Evolutionary conservation across 2,888 invertebrate genomes (phyloP).

Genomic region (Rapana venosa): DNA sequence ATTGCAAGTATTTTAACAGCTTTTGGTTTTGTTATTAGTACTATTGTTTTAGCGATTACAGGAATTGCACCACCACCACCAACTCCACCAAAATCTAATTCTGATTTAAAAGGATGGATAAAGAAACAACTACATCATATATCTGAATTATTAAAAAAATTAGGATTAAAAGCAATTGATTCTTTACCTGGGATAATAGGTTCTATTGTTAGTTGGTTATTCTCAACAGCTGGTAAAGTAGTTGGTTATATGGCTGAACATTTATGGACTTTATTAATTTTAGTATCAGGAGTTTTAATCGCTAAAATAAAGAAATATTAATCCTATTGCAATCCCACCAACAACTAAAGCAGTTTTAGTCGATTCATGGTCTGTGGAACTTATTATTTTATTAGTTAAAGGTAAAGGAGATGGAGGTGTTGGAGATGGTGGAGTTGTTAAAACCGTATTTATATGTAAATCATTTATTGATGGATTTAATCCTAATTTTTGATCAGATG

Average conservation of each 20-base stretch:
- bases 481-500: no score
- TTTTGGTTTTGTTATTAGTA: not conserved
- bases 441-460: no score
- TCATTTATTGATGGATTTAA: no score
- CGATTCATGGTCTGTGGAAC: no score
- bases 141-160: not conserved
- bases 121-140: not conserved
- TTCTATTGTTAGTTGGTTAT: constrained; percentile 1
- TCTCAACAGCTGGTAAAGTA: not conserved
- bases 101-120: not conserved
- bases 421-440: no score
- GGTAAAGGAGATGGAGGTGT: no score
- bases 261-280: constrained; percentile 4
- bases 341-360: no score
- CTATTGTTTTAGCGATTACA: not conserved
- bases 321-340: no score
- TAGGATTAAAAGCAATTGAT: not conserved
- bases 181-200: not conserved
- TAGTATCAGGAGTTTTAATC: not conserved
- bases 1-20: constrained; percentile 3
- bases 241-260: constrained; percentile 15
- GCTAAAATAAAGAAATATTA: no score
- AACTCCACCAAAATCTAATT: not conserved
- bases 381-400: no score
- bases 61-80: not conserved